These are phyloP conservation scores for Cryptus armator DNA, from an alignment of 2,888 invertebrate genomes.

Conservation along the genomic window DNA sequence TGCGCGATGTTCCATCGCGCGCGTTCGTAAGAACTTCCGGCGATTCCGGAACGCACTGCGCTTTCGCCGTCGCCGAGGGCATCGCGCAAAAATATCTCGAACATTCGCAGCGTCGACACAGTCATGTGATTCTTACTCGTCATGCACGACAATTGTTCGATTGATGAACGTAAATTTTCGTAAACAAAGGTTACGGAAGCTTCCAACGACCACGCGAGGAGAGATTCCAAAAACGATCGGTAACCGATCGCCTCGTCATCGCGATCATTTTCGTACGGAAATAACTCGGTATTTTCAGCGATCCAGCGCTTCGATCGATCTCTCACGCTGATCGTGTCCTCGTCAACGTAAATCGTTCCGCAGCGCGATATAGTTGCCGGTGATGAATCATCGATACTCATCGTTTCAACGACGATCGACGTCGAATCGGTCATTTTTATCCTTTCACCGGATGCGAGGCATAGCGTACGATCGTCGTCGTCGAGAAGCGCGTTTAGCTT, in stretches of 20 bases:
- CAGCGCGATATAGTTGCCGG: slow-evolving; percentile 89
- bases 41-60: not conserved
- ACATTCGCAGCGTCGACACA: slow-evolving; percentile 80
- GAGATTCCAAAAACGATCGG: slow-evolving; percentile 77
- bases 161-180: slow-evolving; percentile 84
- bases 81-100: slow-evolving; percentile 82
- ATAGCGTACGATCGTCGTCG: slow-evolving; percentile 85
- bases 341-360: slow-evolving; percentile 88
- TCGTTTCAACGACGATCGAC: slow-evolving; percentile 88
- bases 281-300: slow-evolving; percentile 48
- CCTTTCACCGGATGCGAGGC: slow-evolving; percentile 88
- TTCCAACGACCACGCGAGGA: slow-evolving; percentile 87
- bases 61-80: slow-evolving; percentile 75
- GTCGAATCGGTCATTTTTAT: slow-evolving; percentile 86
- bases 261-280: slow-evolving; percentile 70
- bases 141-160: slow-evolving; percentile 67
- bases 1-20: slow-evolving; percentile 44
- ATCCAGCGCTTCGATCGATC: slow-evolving; percentile 81
- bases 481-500: slow-evolving; percentile 87
- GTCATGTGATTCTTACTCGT: slow-evolving; percentile 82
- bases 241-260: slow-evolving; percentile 70
- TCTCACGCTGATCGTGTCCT: slow-evolving; percentile 86
- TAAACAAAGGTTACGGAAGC: slow-evolving; percentile 86
- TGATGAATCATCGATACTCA: slow-evolving; percentile 86
- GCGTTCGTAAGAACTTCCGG: slow-evolving; percentile 18